Base-by-base conservation (phyloP, 2,888 invertebrate species). In the Apotomis capreana region DNA sequence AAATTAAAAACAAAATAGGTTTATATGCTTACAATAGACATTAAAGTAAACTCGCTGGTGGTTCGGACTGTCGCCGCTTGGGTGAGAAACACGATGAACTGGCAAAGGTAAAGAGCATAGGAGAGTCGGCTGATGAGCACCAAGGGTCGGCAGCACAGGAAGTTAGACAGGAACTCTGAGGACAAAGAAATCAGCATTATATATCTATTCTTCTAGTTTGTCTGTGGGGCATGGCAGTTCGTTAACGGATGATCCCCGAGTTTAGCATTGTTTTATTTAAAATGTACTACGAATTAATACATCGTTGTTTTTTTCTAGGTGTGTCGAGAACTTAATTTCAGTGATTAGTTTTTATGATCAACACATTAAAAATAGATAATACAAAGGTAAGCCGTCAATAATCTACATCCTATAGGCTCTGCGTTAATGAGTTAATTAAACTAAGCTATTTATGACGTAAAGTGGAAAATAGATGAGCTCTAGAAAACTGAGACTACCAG, bases 81-180 rank as follows among this genome's bases (percentile, higher is more conserved):
- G 75, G 95, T 95, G 74, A 96, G 94, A 78, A 95, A 95, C 60
- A 96, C 94, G 26, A 95, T 89, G 80, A 95, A 96, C 83, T 95
- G 95, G 49, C 94, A 93, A 49, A 96, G 89, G 77, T 95, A 96
- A 70, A 96, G 88, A 0, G 95, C 94, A 77, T 95, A 96, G 1
- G 96, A 95, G 44, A 96, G 91, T 55, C 95, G 94, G 77, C 96
- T 96, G 75, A 96, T 90, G 71, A 96, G 82, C 6, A 95, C 85
- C 76, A 96, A 81, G 12, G 94, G 94, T 15, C 94, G 90, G 62
- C 93, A 94, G 76, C 94, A 92, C 0, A 95, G 87, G 5, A 95
- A 76, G 60, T 84, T 85, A 46, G 94, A 92, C 36, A 95, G 77
- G 65, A 88, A 82, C 70, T 93, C 95, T 95, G 82, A 12, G 85